A percentile compares a stretch with the other conserved stretches of the same genome.
Evolutionary conservation across 2,888 invertebrate species (phyloP).

Genomic region (Panopea generosa): DNA sequence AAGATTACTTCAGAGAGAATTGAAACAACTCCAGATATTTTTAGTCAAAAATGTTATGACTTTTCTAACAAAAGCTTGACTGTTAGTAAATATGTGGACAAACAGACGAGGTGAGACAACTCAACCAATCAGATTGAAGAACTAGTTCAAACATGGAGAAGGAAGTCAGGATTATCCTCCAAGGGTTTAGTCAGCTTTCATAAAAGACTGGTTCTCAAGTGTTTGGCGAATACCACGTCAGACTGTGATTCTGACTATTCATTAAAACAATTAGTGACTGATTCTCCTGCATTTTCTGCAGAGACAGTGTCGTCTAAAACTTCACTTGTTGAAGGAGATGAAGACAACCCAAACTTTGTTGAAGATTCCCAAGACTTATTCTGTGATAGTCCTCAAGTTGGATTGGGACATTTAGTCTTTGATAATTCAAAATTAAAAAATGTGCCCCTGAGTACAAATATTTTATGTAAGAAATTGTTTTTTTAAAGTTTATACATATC

Average conservation of each 20-base stretch:
- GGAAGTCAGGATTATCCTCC: no score
- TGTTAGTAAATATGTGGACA: no score
- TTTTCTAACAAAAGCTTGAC: no score
- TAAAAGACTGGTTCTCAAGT: conserved; percentile 1
- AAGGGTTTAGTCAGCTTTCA: no score
- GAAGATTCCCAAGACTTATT: conserved; percentile 30
- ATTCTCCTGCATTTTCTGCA: neutral
- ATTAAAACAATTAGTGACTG: no score
- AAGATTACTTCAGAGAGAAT: no score
- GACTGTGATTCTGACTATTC: conserved; percentile 7
- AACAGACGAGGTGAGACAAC: no score
- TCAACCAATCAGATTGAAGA: no score
- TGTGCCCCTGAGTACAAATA: conserved; percentile 3
- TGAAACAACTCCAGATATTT: no score
- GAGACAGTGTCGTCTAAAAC: neutral
- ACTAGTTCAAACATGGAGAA: no score
- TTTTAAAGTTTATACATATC: conserved; percentile 22
- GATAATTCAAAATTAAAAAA: conserved; percentile 4
- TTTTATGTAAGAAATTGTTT: conserved; percentile 46
- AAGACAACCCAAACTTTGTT: neutral
- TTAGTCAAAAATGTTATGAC: no score
- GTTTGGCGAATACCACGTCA: conserved; percentile 3
- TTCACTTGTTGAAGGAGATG: neutral
- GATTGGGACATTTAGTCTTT: conserved; percentile 5
- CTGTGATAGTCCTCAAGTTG: conserved; percentile 17